Base-by-base conservation (phyloP, 2,888 invertebrate species). In the Griposia aprilina region DNA sequence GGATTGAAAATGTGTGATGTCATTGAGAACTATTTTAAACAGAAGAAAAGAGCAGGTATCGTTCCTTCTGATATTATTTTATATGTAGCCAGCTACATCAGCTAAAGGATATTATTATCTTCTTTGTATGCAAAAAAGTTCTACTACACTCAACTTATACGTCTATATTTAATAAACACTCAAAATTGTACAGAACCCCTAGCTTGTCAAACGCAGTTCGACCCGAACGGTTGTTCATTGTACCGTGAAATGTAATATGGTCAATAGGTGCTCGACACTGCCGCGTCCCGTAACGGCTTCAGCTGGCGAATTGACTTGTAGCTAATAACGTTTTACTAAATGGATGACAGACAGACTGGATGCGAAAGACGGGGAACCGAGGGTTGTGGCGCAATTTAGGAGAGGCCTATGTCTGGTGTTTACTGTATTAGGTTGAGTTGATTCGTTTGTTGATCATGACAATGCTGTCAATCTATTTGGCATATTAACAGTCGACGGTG, bases 241-340 rank as follows among this genome's bases (percentile, higher is more conserved):
- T 87, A 88, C 87, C 92, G 89, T 91, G 87, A 91, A 88, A 88
- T 80, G 90, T 77, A 81, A 91, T 89, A 89, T 91, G 89, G 88
- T 86, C 87, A 88, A 85, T 86, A 79, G 88, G 83, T 81, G 82
- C 81, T 77, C 76, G 71, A 74, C 85, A 70, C 62, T 45, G 66
- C 50, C 41, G 78, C 59, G 57, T 63, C n/a, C 66, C 41, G 13
- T 76, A 74, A 76, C 83, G 67, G 84, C n/a, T 63, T 80, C 82
- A 82, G 74, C 62, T 84, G 74, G 55, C 23, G 41, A 76, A 66
- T 57, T 62, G 20, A 76, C 74, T 65, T 17, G 73, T 74, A 15
- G 2, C 36, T 41, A 20, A 59, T 41, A 13, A n/a, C 17, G 17
- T 36, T 17, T 2, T 8, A 50, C 26, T 50, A 15, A 30, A 15